Percentiles rank a stretch among this genome's conserved stretches.
Evolutionary conservation across 2,113 vertebrate species (phyloP).

Genomic region (Lynx canadensis): DNA sequence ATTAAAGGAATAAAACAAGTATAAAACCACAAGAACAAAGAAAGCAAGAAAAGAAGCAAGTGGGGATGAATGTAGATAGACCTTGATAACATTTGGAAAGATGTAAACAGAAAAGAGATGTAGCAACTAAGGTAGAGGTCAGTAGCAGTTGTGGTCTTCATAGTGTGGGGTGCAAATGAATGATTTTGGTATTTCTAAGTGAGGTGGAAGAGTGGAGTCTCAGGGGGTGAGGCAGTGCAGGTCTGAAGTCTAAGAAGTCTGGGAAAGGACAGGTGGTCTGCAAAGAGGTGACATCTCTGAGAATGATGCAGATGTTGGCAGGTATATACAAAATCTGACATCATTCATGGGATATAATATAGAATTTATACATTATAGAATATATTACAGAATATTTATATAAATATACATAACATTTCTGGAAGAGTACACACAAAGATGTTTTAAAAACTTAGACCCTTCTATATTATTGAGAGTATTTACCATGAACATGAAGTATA

Average conservation of each 20-base stretch:
- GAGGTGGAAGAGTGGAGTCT: background rate
- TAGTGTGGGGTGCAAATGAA: background rate
- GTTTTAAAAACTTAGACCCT: background rate
- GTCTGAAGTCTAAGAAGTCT: background rate
- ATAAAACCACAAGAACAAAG: background rate
- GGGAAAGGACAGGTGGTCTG: background rate
- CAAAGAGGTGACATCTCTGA: background rate
- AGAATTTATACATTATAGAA: background rate
- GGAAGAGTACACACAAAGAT: background rate
- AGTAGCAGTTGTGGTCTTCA: background rate
- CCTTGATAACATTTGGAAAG: background rate
- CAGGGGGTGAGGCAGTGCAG: background rate
- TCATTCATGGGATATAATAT: background rate
- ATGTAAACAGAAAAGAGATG: background rate
- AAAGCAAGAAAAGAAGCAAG: background rate
- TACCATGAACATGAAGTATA: background rate
- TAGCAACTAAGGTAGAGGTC: background rate
- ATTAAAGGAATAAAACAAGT: background rate
- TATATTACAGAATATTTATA: background rate
- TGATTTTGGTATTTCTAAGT: background rate
- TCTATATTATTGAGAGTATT: background rate
- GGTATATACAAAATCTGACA: background rate
- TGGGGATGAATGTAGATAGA: background rate
- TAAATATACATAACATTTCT: background rate
- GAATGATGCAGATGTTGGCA: background rate